Evolutionary conservation across 2,797 vertebrate species (phyloP), one percentile per base, ranked within the genome.

Genomic region (Coracias cyanogaster): DNA sequence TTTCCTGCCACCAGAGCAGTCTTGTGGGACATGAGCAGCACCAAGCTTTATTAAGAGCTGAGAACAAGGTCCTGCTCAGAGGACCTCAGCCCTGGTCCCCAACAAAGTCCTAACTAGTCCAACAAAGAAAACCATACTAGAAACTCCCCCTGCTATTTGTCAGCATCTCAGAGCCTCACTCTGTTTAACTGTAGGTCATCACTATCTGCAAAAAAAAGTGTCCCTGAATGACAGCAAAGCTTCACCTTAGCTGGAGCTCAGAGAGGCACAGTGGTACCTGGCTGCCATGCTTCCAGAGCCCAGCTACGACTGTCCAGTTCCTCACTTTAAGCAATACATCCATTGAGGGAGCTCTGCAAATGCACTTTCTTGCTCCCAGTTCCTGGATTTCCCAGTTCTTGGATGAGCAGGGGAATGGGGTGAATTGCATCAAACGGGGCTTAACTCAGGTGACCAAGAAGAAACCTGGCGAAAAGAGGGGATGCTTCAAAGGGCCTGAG

Each of bases 231-330:
- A 22, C 11, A 72, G 19, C 33, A 80, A 45, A 60, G 35, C 39
- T 64, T 28, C 28, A 6, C 20, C 24, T 17, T 20, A 19, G 26
- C 46, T 0, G 0, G 39, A 64, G 48, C 67, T 72, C n/a, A 4
- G 77, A 28, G 62, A 19, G n/a, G 5, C 2, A 0, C 0, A 0
- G 33, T 17, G 57, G 11, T 57, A 19, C 21, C 51, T 22, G 52
- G 33, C 29, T 55, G 49, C 65, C 48, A 13, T 19, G 60, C 46
- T 77, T 58, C 51, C 43, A 3, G 4, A 33, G 12, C 21, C 35
- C 13, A 18, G 45, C 46, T 57, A n/a, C 2, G 2, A 2, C 72
- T 26, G 19, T 19, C 41, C 48, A 3, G 2, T 8, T 33, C 37
- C 58, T 74, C 35, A 6, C 31, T 37, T 28, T 1, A 19, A 19